Evolutionary conservation across 2,888 invertebrate genomes (phyloP), one percentile per base, ranked within the genome.

Genomic region (Apoda limacodes): DNA sequence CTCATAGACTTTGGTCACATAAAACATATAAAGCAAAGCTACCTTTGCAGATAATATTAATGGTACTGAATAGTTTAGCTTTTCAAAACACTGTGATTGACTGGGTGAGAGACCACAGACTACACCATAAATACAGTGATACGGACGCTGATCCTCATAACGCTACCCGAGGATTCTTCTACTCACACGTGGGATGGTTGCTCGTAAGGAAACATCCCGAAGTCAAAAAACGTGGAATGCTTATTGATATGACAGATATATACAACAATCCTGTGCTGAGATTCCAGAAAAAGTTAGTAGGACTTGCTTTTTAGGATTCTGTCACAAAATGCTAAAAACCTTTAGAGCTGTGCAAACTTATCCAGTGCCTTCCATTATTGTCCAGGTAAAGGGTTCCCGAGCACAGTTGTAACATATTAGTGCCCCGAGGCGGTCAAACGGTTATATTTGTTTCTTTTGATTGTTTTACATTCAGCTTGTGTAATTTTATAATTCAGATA

Each of bases 131-230:
- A 52, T 90, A 84, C 72, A 48, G 50, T 13, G 62, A 63, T 24
- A 62, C 62, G 0, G 57, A 60, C 17, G 57, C 52, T 1, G 61
- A 61, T 7, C 91, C 91, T 0, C 89, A 90, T 55, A 90, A 91
- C 50, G 87, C 89, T 1, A 84, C 51, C 5, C 74, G 90, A 28
- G 93, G 93, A 2, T 90, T 93, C 64, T 93, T 93, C 76, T 93
- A 89, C 60, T 82, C 92, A 1, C 93, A 93, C 57, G 78, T 93
- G 28, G 93, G 93, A n/a, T 93, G 93, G 93, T 65, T 93, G 21
- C 55, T 93, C 28, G 84, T 85, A 40, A 83, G 82, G 34, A 92
- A 92, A 61, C 92, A 92, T 50, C 87, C 88, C 0, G 86, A 88
- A 35, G 89, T 93, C 9, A 85, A 72, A 43, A 72, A 62, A 17